Conservation (phyloP, 2,888 invertebrate species). For the Amaurobius ferox region DNA sequence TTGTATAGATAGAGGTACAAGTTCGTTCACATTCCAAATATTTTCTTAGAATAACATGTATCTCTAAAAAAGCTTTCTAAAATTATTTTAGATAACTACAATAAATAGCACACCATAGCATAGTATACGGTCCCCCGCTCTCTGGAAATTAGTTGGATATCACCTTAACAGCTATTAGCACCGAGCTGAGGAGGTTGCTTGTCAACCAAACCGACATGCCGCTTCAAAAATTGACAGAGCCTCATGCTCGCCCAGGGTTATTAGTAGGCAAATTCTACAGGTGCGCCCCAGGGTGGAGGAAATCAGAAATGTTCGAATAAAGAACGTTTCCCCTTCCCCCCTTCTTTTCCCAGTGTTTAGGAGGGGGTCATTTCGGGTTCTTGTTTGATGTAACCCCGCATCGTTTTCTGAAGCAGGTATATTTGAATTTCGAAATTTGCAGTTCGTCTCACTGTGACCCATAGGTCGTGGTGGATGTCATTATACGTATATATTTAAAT, state of each 20-base stretch:
- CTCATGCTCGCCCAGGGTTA: constrained; percentile 48
- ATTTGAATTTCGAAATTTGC: constrained; percentile 5
- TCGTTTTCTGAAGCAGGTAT: background rate
- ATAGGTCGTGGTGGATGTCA: background rate
- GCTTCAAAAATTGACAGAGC: constrained; percentile 61
- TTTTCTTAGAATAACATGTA: no score
- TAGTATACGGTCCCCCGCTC: constrained; percentile 9
- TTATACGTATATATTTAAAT: background rate
- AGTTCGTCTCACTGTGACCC: background rate
- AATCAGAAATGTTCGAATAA: constrained; percentile 12
- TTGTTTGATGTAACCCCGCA: background rate
- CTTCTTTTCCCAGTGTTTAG: background rate
- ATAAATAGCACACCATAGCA: background rate
- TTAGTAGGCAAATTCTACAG: constrained; percentile 66
- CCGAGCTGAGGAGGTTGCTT: constrained; percentile 28
- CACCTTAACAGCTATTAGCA: constrained; percentile 64
- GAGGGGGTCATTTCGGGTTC: constrained; percentile 8
- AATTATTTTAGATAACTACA: no score
- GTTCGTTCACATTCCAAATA: no score
- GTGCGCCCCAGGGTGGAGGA: constrained; percentile 40
- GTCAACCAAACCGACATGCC: constrained; percentile 60
- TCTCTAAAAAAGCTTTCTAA: no score
- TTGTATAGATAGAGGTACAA: no score
- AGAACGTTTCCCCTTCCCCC: background rate
- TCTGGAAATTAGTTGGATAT: constrained; percentile 62